These are phyloP conservation scores for Electrophaes corylata DNA, from an alignment of 2,888 invertebrate species.

Conservation along the genomic window DNA sequence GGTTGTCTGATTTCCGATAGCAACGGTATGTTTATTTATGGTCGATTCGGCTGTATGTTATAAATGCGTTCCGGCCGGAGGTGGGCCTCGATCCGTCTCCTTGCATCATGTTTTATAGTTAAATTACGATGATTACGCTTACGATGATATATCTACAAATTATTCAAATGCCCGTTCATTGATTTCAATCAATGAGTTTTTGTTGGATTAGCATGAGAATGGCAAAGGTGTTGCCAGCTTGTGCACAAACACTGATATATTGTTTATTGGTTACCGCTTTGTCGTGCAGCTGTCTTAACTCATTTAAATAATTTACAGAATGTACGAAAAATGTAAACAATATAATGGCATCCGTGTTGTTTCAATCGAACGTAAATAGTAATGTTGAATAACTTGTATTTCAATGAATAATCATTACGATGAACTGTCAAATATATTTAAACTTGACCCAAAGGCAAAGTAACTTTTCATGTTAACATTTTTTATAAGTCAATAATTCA, in stretches of 20 bases:
- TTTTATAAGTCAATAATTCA: constrained; percentile 6
- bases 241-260: constrained; percentile 49
- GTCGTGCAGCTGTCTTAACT: constrained; percentile 45
- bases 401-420: constrained; percentile 3
- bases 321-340: constrained; percentile 14
- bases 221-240: constrained; percentile 49
- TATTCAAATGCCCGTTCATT: constrained; percentile 66
- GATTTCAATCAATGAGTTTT: constrained; percentile 66
- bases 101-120: constrained; percentile 47
- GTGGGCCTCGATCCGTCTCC: constrained; percentile 24
- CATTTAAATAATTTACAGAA: constrained; percentile 32
- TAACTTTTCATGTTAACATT: constrained; percentile 7
- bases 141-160: constrained; percentile 68
- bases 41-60: constrained; percentile 12
- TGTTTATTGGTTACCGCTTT: constrained; percentile 45
- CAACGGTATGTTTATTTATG: constrained; percentile 28
- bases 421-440: constrained; percentile 14
- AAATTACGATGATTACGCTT: constrained; percentile 58
- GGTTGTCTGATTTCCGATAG: constrained; percentile 47
- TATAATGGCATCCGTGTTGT: constrained; percentile 8
- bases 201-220: constrained; percentile 72
- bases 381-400: constrained; percentile 10
- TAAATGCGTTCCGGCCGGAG: constrained; percentile 10
- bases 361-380: constrained; percentile 1
- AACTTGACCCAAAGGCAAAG: constrained; percentile 1